Conservation (phyloP, 1,140 invertebrate genomes). For the Nasonia giraulti region DNA sequence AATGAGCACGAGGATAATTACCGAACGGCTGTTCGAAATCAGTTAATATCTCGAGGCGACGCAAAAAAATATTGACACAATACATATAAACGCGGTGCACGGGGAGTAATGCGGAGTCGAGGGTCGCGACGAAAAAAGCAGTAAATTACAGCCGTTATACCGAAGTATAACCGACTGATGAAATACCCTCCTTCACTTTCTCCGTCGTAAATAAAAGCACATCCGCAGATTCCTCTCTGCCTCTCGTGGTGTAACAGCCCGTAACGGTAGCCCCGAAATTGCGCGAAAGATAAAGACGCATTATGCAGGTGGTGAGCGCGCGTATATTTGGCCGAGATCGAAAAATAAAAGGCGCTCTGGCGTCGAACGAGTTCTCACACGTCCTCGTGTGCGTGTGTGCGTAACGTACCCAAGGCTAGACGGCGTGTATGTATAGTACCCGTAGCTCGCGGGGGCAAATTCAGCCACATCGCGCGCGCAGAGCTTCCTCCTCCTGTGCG, state of each 20-base stretch:
- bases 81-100: background rate
- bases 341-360: background rate
- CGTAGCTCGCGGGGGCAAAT: conserved; percentile 43
- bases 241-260: background rate
- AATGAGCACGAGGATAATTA: background rate
- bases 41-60: background rate
- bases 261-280: conserved; percentile 47
- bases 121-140: conserved; percentile 4
- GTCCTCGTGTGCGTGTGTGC: background rate
- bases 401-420: background rate
- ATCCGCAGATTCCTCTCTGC: background rate
- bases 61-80: conserved; percentile 46
- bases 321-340: background rate
- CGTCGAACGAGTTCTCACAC: conserved; percentile 20
- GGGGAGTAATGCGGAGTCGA: background rate
- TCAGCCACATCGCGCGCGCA: background rate
- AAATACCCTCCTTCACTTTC: conserved; percentile 31
- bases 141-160: conserved; percentile 30
- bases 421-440: background rate
- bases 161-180: background rate
- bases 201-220: conserved; percentile 32
- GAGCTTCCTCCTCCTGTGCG: background rate
- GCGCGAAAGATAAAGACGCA: conserved; percentile 40
- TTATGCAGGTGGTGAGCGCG: conserved; percentile 38
- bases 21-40: conserved; percentile 12